Percentiles rank a stretch among this genome's conserved stretches.
phyloP scores from a whole-genome alignment of 2,113 vertebrate species.

The Sylvietta virens region DNA sequence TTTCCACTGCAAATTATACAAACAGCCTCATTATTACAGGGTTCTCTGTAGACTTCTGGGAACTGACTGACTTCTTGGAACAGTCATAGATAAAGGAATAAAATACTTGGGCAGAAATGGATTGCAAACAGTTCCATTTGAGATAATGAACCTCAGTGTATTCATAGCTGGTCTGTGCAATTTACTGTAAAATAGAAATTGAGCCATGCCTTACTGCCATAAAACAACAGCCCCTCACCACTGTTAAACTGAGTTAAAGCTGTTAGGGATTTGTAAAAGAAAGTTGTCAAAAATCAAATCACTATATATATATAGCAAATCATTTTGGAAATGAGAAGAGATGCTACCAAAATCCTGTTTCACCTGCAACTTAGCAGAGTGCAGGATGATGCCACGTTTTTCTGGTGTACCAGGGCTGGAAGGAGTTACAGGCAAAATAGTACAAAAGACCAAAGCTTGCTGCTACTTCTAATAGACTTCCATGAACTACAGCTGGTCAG shows the following conservation, averaged over 20 bases:
- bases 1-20: not conserved
- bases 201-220: not conserved
- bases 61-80: not conserved
- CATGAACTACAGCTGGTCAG: not conserved
- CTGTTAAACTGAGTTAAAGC: not conserved
- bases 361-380: not conserved
- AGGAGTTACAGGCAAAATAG: not conserved
- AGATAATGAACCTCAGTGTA: not conserved
- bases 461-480: not conserved
- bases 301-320: not conserved
- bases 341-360: fast-evolving
- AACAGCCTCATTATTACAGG: not conserved
- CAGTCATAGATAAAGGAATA: not conserved
- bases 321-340: not conserved
- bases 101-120: not conserved
- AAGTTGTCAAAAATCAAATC: not conserved
- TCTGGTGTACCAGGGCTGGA: not conserved
- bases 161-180: not conserved
- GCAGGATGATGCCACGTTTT: not conserved
- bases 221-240: not conserved
- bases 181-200: not conserved
- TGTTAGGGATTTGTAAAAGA: not conserved
- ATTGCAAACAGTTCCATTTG: not conserved
- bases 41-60: not conserved
- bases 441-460: not conserved